phyloP scores from a whole-genome alignment of 2,113 vertebrate genomes.

The Microcebus murinus region DNA sequence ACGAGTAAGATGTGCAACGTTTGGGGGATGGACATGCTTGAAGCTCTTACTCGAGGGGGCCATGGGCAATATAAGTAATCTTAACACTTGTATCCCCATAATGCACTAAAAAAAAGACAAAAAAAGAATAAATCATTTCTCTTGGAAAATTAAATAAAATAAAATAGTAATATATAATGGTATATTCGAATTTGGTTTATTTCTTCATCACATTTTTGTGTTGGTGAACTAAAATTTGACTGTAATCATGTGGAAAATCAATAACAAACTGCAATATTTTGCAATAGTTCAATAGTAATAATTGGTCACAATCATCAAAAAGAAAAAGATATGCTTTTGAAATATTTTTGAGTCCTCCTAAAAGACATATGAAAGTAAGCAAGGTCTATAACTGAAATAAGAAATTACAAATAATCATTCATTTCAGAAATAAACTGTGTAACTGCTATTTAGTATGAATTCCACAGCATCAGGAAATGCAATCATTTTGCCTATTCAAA shows the following conservation, averaged over 20 bases:
- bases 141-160: too few species aligned
- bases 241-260: slow-evolving; percentile 47
- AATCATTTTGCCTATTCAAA: background rate
- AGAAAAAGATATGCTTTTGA: background rate
- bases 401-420: background rate
- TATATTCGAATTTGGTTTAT: background rate
- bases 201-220: background rate
- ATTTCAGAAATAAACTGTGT: background rate
- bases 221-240: background rate
- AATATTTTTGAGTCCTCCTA: background rate
- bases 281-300: background rate
- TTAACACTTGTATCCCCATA: too few species aligned
- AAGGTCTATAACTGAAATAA: slow-evolving; percentile 25
- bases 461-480: background rate
- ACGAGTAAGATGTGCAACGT: too few species aligned
- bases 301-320: background rate
- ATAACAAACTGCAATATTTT: background rate
- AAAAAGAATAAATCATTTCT: too few species aligned
- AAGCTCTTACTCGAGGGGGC: too few species aligned
- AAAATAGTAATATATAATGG: background rate
- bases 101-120: too few species aligned
- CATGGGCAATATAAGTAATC: too few species aligned
- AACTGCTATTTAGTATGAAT: background rate
- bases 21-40: too few species aligned
- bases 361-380: background rate